A percentile compares a stretch with the other conserved stretches of the same genome.
These are phyloP conservation scores for Ladona fulva DNA, from an alignment of 1,140 invertebrate genomes.

Conservation along the genomic window DNA sequence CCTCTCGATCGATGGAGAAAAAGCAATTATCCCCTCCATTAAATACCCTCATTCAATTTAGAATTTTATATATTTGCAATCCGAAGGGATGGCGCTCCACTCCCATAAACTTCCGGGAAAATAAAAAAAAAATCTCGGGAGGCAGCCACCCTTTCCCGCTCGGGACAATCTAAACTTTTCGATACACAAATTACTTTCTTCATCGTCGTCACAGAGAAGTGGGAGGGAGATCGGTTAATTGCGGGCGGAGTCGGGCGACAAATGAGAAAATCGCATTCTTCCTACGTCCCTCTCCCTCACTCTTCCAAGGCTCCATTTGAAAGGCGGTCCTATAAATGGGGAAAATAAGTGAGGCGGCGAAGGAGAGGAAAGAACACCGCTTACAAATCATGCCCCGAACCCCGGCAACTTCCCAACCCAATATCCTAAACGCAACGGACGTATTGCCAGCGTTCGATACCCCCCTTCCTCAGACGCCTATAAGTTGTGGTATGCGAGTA, in stretches of 20 bases:
- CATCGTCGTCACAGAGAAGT: neutral
- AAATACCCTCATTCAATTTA: too few relatives aligned
- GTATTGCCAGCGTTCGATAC: neutral
- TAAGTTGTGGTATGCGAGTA: constrained; percentile 1
- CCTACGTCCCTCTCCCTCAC: too few relatives aligned
- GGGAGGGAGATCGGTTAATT: neutral
- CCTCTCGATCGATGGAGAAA: too few relatives aligned
- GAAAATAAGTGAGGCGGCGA: neutral
- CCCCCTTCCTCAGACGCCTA: neutral
- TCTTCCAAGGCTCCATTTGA: too few relatives aligned
- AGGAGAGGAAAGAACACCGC: too few relatives aligned
- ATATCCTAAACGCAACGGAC: neutral
- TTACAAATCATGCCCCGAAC: neutral
- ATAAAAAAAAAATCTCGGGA: neutral
- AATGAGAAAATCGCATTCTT: too few relatives aligned
- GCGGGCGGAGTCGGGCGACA: neutral
- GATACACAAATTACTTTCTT: constrained; percentile 7
- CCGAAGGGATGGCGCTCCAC: neutral
- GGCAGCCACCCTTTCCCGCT: neutral
- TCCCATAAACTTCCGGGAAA: neutral
- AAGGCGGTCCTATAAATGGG: neutral
- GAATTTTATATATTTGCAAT: neutral
- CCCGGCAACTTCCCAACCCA: neutral
- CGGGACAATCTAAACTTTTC: neutral
- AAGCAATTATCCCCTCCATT: too few relatives aligned